phyloP scores from a whole-genome alignment of 2,113 vertebrate species.

The Chelonoidis abingdonii region DNA sequence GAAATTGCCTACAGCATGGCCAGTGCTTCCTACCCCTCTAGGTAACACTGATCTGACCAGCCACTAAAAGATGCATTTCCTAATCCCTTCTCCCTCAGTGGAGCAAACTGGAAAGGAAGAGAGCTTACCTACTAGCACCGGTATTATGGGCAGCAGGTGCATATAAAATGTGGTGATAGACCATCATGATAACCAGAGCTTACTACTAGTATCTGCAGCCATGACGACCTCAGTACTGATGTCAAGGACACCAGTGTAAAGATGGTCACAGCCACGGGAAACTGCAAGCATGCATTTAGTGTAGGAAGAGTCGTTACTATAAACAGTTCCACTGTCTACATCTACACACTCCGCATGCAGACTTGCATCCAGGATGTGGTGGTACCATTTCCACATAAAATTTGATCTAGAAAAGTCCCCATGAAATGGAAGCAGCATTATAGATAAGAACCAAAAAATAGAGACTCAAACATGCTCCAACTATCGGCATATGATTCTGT shows the following conservation, averaged over 20 bases:
- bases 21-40: fast-evolving
- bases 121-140: background rate
- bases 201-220: background rate
- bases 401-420: background rate
- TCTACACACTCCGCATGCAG: background rate
- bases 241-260: background rate
- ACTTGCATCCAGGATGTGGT: background rate
- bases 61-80: background rate
- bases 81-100: background rate
- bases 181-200: background rate
- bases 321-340: background rate
- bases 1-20: background rate
- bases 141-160: background rate
- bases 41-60: background rate
- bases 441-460: background rate
- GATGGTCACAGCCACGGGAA: background rate
- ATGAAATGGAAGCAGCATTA: background rate
- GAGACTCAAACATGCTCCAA: background rate
- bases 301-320: background rate
- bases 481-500: background rate
- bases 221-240: background rate
- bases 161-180: background rate
- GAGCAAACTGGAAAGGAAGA: background rate
- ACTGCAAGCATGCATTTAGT: fast-evolving
- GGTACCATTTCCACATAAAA: background rate